Percentiles rank a stretch among this genome's conserved stretches.
These are phyloP conservation scores for Acleris sparsana DNA, from an alignment of 2,888 invertebrate genomes.

Conservation along the genomic window DNA sequence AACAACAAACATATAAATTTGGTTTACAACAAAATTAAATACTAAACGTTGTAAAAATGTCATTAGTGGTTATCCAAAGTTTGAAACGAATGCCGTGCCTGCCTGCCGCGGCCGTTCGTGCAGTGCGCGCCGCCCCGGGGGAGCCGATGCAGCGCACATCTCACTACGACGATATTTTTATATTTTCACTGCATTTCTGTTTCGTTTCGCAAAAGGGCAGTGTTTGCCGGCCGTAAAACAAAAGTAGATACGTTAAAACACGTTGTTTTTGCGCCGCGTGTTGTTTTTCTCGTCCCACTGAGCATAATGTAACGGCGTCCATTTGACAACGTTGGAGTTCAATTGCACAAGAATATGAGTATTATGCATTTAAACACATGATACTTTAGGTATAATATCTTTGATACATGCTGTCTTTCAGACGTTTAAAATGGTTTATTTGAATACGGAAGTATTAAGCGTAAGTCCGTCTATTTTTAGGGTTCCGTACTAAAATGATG, in stretches of 20 bases:
- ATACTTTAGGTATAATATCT: no score
- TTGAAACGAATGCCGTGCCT: no score
- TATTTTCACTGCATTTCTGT: conserved; percentile 68
- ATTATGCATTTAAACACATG: background rate
- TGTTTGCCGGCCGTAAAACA: conserved; percentile 63
- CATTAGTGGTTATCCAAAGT: no score
- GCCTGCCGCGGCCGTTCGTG: background rate
- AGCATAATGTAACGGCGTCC: conserved; percentile 28
- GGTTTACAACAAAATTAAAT: no score
- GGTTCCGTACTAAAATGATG: no score
- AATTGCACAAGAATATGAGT: conserved; percentile 7
- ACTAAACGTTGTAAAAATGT: no score
- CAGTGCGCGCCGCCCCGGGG: conserved; percentile 53
- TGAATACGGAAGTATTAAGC: no score
- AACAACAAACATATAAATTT: no score
- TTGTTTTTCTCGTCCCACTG: conserved; percentile 29
- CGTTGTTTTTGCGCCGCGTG: conserved; percentile 37
- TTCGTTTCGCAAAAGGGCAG: conserved; percentile 58
- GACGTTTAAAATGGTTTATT: no score
- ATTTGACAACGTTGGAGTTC: conserved; percentile 24
- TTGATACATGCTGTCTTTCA: no score
- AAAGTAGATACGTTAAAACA: conserved; percentile 59
- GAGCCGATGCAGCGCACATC: conserved; percentile 61
- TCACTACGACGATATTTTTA: conserved; percentile 68
- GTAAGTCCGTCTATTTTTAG: no score